phyloP scores from a whole-genome alignment of 2,888 invertebrate species.

The Napeogenes inachia region DNA sequence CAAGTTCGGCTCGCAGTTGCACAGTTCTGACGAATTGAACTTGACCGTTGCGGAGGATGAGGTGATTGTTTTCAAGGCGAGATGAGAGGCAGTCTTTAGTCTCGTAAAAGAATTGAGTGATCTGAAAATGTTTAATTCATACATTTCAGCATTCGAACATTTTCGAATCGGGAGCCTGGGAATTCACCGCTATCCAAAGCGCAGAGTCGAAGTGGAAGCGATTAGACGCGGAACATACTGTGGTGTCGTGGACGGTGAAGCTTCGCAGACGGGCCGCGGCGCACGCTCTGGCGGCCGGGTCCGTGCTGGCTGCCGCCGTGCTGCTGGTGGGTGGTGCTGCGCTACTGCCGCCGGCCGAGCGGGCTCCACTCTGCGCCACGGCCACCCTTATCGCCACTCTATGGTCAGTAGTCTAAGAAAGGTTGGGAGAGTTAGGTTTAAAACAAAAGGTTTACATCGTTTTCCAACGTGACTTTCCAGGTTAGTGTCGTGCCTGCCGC shows the following conservation, averaged over 20 bases:
- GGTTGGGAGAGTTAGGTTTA: no score
- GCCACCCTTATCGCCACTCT: constrained; percentile 52
- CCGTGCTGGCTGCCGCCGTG: constrained; percentile 41
- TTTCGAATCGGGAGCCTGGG: constrained; percentile 58
- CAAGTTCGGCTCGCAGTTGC: constrained; percentile 85
- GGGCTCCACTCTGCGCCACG: constrained; percentile 54
- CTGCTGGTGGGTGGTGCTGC: constrained; percentile 47
- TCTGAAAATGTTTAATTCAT: not conserved
- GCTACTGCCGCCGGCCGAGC: constrained; percentile 43
- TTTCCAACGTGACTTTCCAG: constrained; percentile 35
- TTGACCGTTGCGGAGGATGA: constrained; percentile 39
- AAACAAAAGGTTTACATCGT: no score
- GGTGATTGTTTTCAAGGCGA: constrained; percentile 32
- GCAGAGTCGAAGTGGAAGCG: constrained; percentile 33
- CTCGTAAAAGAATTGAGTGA: no score
- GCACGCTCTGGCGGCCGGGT: constrained; percentile 41
- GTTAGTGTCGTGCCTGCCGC: constrained; percentile 48
- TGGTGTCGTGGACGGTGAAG: constrained; percentile 42
- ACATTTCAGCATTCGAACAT: constrained; percentile 32
- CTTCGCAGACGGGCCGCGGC: constrained; percentile 51
- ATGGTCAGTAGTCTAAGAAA: constrained; percentile 41
- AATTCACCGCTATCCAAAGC: constrained; percentile 40
- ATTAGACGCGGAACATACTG: constrained; percentile 29
- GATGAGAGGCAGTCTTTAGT: not conserved
- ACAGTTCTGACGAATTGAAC: constrained; percentile 78